These are phyloP conservation scores for Lucifuga dentata DNA, from an alignment of 2,113 vertebrate species.

Conservation along the genomic window DNA sequence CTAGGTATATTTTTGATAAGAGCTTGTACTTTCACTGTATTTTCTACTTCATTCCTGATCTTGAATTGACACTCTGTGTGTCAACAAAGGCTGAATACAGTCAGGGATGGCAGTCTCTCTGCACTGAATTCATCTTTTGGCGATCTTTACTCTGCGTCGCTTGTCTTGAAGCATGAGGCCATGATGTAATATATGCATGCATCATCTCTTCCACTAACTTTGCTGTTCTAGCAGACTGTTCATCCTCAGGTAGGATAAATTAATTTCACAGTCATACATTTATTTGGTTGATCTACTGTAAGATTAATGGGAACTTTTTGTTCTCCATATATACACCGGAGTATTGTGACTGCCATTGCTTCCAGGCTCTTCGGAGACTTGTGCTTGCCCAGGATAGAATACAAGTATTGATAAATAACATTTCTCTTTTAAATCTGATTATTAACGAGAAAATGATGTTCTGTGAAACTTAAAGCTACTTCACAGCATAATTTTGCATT, in stretches of 20 bases:
- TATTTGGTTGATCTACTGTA: too few relatives aligned
- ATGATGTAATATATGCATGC: not conserved
- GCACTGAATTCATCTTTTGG: not conserved
- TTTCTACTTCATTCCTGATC: not conserved
- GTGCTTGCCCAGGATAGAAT: too few relatives aligned
- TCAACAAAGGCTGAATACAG: not conserved
- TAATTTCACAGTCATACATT: too few relatives aligned
- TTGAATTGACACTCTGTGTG: not conserved
- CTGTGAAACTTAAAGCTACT: too few relatives aligned
- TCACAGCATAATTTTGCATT: not conserved
- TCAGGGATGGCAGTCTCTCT: not conserved
- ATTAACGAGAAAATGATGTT: too few relatives aligned
- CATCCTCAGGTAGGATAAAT: too few relatives aligned
- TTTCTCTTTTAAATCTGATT: too few relatives aligned
- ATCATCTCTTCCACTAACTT: too few relatives aligned
- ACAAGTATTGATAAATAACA: too few relatives aligned
- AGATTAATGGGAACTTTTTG: not conserved
- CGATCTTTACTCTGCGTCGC: slow-evolving; percentile 3
- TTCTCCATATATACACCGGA: not conserved
- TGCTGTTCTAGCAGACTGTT: too few relatives aligned
- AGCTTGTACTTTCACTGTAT: too few relatives aligned
- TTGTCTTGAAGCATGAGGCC: not conserved
- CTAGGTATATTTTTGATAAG: too few relatives aligned
- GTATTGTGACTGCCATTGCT: not conserved
- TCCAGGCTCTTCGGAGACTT: not conserved